These are phyloP conservation scores for Echeneis naucrates DNA, from an alignment of 2,797 vertebrate genomes.

Conservation along the genomic window DNA sequence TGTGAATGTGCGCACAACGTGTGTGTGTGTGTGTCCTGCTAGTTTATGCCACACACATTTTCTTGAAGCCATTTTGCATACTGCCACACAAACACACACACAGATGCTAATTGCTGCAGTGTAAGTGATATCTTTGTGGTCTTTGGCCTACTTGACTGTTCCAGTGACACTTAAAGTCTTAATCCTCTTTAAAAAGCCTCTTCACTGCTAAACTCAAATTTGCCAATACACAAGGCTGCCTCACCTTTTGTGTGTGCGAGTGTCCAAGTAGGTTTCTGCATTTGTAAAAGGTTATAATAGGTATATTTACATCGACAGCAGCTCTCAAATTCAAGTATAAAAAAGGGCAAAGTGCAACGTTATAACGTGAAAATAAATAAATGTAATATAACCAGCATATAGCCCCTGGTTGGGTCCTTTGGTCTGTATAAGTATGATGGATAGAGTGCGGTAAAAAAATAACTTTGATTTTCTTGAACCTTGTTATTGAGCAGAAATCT, in stretches of 20 bases:
- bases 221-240: conserved; percentile 71
- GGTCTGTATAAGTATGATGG: too few species aligned
- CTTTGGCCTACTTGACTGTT: conserved; percentile 73
- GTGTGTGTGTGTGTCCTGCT: conserved; percentile 29
- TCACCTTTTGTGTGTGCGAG: conserved; percentile 15
- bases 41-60: conserved; percentile 32
- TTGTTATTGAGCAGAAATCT: not conserved
- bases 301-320: conserved; percentile 5
- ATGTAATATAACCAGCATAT: not conserved
- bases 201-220: conserved; percentile 73
- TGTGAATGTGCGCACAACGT: conserved; percentile 50
- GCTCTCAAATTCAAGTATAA: not conserved
- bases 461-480: not conserved
- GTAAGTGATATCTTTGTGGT: conserved; percentile 70
- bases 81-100: conserved; percentile 2
- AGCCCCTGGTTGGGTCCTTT: not conserved
- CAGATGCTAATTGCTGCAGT: conserved; percentile 40
- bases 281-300: conserved; percentile 8
- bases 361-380: not conserved
- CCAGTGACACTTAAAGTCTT: conserved; percentile 72
- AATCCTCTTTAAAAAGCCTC: conserved; percentile 76
- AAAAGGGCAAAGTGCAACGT: not conserved
- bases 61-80: conserved; percentile 17
- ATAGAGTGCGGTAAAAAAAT: not conserved
- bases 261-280: conserved; percentile 22